Evolutionary conservation across 2,888 invertebrate genomes (phyloP).

Genomic region (Pyrocoelia pectoralis): DNA sequence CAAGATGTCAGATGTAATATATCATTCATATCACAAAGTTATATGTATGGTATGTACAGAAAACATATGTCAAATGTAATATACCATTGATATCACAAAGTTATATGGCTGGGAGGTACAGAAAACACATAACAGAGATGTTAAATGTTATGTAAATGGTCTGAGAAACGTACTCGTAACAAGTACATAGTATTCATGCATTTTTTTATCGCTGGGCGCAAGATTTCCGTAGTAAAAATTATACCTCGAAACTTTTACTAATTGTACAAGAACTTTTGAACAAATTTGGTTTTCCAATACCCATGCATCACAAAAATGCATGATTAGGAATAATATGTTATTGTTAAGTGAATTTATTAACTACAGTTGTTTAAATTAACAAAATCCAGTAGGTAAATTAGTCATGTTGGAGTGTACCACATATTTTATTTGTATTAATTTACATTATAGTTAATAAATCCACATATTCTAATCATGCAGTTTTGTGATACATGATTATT

Average conservation of each 20-base stretch:
- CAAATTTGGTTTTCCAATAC: neutral
- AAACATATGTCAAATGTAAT: too few relatives aligned
- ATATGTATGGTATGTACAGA: constrained; percentile 4
- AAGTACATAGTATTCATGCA: neutral
- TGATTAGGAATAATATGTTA: constrained; percentile 1
- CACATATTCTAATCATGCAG: neutral
- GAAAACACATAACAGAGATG: constrained; percentile 4
- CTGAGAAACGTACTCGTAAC: neutral
- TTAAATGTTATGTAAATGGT: neutral
- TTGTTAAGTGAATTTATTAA: constrained; percentile 1
- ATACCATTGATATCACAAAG: too few relatives aligned
- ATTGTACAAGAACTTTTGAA: constrained; percentile 2
- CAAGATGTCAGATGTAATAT: neutral
- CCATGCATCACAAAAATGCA: constrained; percentile 2
- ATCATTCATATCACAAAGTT: neutral
- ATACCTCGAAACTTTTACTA: neutral
- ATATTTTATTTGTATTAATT: too few relatives aligned
- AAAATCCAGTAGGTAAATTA: neutral
- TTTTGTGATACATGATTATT: too few relatives aligned
- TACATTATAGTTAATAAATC: neutral
- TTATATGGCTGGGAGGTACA: too few relatives aligned
- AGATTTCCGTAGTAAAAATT: constrained; percentile 1
- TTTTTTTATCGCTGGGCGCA: neutral
- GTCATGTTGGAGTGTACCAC: too few relatives aligned
- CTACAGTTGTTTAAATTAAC: neutral